Base-by-base conservation (phyloP, 2,113 vertebrate species). In the Carlito syrichta region DNA sequence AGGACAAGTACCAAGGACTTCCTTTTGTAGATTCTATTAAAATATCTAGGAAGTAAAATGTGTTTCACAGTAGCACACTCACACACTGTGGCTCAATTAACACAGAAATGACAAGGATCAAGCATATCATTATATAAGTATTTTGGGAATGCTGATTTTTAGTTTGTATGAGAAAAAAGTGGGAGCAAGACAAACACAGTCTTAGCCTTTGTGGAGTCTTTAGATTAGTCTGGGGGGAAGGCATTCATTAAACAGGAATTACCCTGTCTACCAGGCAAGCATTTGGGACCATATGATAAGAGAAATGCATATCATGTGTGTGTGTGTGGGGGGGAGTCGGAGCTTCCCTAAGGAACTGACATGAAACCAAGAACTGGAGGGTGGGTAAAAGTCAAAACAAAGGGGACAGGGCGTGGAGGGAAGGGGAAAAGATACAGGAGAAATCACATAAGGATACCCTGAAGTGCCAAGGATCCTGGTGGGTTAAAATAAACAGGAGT, bases 211-310 rank as follows among this genome's bases (percentile, higher is more conserved):
- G 17, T 62, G 32, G 58, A 2, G n/a, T 77, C n/a, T 38, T 12
- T 17, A n/a, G 69, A 50, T 0, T 11, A 9, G 32, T 32, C 17
- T 19, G 14, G n/a, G 68, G 60, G 38, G 27, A 30, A 48, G 50
- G 19, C 0, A 2, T 35, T 40, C 0, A 0, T 23, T 17, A 23
- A 16, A 27, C 27, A n/a, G 13, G 43, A 43, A 8, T 11, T 1
- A 30, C 8, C 20, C 43, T 60, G 69, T 14, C 66, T n/a, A 5
- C 16, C 35, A 38, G 78, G 16, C 73, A 23, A 58, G 50, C 19
- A 20, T 27, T 16, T 12, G 38, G 69, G 81, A 38, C 60, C 45
- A 23, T 0, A 0, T 6, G 3, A 19, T 0, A 9, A 71, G 58
- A 50, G 8, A 60, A 56, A 27, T 5, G 45, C 48, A 25, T 8